A percentile compares a stretch with the other conserved stretches of the same genome.
Evolutionary conservation across 2,113 vertebrate genomes (phyloP).

Genomic region (Psilopsiagon aurifrons): DNA sequence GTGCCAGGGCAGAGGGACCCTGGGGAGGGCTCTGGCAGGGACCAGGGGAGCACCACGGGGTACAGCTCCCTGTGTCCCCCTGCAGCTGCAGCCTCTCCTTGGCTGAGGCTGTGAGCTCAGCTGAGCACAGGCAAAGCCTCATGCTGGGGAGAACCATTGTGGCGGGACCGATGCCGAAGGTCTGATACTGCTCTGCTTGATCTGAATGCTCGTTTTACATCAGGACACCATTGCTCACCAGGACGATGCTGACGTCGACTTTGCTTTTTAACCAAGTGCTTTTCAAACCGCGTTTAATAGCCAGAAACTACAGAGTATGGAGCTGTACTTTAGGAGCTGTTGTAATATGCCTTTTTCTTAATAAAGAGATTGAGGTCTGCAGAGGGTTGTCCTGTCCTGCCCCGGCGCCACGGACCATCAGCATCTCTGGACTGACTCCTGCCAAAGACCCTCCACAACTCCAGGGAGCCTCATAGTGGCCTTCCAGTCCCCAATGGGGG

Average conservation of each 20-base stretch:
- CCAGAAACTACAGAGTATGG: slow-evolving; percentile 52
- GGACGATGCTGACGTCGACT: not conserved
- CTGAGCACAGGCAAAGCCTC: not conserved
- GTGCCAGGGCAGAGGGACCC: not conserved
- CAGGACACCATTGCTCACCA: not conserved
- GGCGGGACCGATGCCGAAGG: not conserved
- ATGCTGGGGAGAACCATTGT: not conserved
- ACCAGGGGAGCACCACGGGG: not conserved
- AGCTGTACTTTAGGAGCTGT: slow-evolving; percentile 54
- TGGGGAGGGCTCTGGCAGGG: not conserved
- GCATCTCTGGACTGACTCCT: not conserved
- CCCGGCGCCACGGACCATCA: not conserved
- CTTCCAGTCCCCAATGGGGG: not conserved
- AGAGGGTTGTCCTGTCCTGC: not conserved
- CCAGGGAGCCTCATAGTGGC: not conserved
- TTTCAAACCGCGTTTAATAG: slow-evolving; percentile 32
- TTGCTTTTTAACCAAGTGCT: slow-evolving; percentile 73
- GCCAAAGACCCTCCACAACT: not conserved
- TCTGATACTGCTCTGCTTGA: not conserved
- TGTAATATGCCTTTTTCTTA: slow-evolving; percentile 74
- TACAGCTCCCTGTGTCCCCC: not conserved
- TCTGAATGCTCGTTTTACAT: not conserved
- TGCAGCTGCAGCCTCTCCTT: not conserved
- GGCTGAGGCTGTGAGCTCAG: not conserved
- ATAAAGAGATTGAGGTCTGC: slow-evolving; percentile 66